These are phyloP conservation scores for Sebastes elongatus DNA, from an alignment of 2,797 vertebrate genomes.

Conservation along the genomic window DNA sequence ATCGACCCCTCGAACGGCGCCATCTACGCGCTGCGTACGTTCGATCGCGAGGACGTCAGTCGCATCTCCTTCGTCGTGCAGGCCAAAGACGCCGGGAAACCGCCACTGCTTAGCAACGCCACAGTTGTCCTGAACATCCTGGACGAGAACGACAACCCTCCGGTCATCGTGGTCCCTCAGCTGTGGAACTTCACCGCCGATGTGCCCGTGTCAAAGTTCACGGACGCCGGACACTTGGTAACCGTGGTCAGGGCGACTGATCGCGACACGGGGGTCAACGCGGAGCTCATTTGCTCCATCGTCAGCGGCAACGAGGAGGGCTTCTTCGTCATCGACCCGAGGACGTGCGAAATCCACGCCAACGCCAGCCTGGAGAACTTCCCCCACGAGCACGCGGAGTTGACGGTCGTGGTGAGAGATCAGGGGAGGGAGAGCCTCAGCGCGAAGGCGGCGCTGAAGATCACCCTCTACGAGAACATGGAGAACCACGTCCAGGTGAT, in stretches of 20 bases:
- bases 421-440: slow-evolving; percentile 90
- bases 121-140: slow-evolving; percentile 91
- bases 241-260: slow-evolving; percentile 90
- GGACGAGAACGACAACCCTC: slow-evolving; percentile 95
- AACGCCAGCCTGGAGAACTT: slow-evolving; percentile 89
- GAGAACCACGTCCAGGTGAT: slow-evolving; percentile 86
- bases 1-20: slow-evolving; percentile 95
- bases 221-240: slow-evolving; percentile 87
- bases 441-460: slow-evolving; percentile 89
- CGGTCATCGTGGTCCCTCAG: slow-evolving; percentile 88
- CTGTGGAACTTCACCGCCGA: slow-evolving; percentile 92
- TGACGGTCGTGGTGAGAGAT: slow-evolving; percentile 89
- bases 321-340: slow-evolving; percentile 90
- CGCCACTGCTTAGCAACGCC: slow-evolving; percentile 87
- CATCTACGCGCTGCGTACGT: slow-evolving; percentile 92
- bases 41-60: slow-evolving; percentile 94
- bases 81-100: slow-evolving; percentile 90
- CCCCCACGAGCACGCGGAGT: slow-evolving; percentile 84
- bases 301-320: slow-evolving; percentile 88
- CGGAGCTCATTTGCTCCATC: slow-evolving; percentile 92
- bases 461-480: slow-evolving; percentile 83
- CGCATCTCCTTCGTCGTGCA: slow-evolving; percentile 92
- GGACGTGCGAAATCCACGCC: slow-evolving; percentile 91
- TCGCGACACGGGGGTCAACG: slow-evolving; percentile 92
- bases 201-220: slow-evolving; percentile 88